A percentile compares a stretch with the other conserved stretches of the same genome.
Conservation (phyloP, 2,888 invertebrate genomes). For the Athalia cordata region DNA sequence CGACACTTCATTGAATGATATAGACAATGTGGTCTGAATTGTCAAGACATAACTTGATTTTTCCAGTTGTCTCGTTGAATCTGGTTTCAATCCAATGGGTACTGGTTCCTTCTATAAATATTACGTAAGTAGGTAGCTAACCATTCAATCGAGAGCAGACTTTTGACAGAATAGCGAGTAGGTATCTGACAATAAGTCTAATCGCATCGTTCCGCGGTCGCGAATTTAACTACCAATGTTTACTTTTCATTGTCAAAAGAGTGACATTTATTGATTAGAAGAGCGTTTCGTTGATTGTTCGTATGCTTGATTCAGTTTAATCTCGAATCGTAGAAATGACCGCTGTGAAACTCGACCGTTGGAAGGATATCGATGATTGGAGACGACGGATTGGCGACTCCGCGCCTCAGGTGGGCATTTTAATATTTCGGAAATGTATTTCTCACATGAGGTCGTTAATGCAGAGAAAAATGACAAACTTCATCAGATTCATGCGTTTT, state of each 20-base stretch:
- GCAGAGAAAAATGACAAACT: neutral
- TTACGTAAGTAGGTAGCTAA: conserved; percentile 20
- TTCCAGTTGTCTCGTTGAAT: conserved; percentile 34
- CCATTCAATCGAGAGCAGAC: conserved; percentile 20
- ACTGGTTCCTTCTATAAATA: conserved; percentile 36
- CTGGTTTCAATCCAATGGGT: conserved; percentile 33
- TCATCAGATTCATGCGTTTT: neutral
- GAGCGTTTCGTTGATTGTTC: neutral
- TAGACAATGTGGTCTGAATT: conserved; percentile 23
- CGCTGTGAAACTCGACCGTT: conserved; percentile 28
- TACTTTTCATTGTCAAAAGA: too few species aligned
- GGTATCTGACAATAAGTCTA: neutral
- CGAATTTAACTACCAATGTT: too few species aligned
- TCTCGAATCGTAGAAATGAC: neutral
- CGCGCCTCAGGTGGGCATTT: conserved; percentile 23
- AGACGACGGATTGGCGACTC: conserved; percentile 31
- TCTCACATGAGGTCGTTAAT: too few species aligned
- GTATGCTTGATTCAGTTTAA: neutral
- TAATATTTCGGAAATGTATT: too few species aligned
- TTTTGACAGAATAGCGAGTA: conserved; percentile 8
- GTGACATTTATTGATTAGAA: too few species aligned
- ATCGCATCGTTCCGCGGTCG: too few species aligned
- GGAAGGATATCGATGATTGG: conserved; percentile 31
- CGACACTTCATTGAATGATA: neutral
- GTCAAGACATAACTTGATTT: conserved; percentile 38